A percentile compares a stretch with the other conserved stretches of the same genome.
These are phyloP conservation scores for Ariolimax columbianus DNA, from an alignment of 2,888 invertebrate genomes.

Conservation along the genomic window DNA sequence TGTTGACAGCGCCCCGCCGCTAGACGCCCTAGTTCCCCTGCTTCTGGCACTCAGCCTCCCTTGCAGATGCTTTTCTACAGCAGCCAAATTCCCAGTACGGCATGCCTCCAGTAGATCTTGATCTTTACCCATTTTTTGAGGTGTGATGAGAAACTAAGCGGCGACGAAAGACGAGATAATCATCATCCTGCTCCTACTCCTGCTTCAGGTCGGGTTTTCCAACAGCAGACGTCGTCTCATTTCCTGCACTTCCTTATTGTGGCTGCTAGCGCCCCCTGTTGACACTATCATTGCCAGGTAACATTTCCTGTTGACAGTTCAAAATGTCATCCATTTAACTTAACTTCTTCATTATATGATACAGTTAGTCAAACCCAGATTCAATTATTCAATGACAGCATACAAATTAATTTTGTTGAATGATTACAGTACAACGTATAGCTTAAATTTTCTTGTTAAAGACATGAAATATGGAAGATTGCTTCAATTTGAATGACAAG, in stretches of 20 bases:
- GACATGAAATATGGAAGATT: no score
- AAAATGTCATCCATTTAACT: background rate
- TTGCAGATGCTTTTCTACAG: constrained; percentile 93
- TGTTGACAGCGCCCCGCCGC: constrained; percentile 43
- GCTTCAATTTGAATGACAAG: no score
- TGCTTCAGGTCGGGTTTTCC: background rate
- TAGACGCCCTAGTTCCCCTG: constrained; percentile 47
- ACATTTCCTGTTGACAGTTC: background rate
- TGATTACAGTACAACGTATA: no score
- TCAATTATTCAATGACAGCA: no score
- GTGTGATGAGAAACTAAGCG: background rate
- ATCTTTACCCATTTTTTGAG: constrained; percentile 90
- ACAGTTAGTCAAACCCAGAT: no score
- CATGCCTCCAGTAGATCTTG: constrained; percentile 97
- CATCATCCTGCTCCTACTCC: background rate
- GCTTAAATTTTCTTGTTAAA: no score
- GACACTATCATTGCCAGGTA: background rate
- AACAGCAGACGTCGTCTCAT: constrained; percentile 37
- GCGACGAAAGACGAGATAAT: background rate
- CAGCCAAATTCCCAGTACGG: constrained; percentile 91
- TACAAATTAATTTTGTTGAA: no score
- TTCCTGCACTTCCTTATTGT: constrained; percentile 37
- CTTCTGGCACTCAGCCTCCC: constrained; percentile 55
- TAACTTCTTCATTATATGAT: no score
- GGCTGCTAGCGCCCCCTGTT: constrained; percentile 35